Conservation (phyloP, 2,113 vertebrate species). For the Geococcyx californianus region DNA sequence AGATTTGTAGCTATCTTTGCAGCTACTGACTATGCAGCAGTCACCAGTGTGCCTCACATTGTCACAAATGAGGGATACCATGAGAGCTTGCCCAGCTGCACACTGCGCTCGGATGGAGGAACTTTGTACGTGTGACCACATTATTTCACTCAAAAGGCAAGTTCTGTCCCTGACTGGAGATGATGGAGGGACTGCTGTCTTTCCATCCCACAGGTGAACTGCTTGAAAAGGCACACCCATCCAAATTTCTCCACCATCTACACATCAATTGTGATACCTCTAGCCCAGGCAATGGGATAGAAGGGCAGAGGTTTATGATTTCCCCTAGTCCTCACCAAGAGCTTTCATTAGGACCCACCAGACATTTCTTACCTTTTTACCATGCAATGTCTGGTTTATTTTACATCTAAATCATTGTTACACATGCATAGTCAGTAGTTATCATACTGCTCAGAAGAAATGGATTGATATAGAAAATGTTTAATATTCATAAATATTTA, state of each 20-base stretch:
- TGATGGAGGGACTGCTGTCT: background rate
- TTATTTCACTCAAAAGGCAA: rapidly evolving
- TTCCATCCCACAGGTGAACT: background rate
- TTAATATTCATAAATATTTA: background rate
- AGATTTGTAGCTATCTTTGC: background rate
- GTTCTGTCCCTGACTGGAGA: background rate
- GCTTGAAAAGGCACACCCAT: background rate
- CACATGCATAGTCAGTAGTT: background rate
- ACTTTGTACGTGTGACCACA: background rate
- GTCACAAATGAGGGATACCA: background rate
- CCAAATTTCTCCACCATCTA: background rate
- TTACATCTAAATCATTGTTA: background rate
- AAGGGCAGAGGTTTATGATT: background rate
- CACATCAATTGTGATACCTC: background rate
- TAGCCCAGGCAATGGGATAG: background rate
- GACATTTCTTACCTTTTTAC: background rate
- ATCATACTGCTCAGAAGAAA: background rate
- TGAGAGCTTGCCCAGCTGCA: background rate
- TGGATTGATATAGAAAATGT: background rate
- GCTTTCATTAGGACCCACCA: background rate
- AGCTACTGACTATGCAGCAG: background rate
- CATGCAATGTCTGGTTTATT: background rate
- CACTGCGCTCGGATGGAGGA: background rate
- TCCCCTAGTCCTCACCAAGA: background rate
- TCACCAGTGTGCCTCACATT: rapidly evolving